These are phyloP conservation scores for Coremacera marginata DNA, from an alignment of 2,888 invertebrate species.

Conservation along the genomic window DNA sequence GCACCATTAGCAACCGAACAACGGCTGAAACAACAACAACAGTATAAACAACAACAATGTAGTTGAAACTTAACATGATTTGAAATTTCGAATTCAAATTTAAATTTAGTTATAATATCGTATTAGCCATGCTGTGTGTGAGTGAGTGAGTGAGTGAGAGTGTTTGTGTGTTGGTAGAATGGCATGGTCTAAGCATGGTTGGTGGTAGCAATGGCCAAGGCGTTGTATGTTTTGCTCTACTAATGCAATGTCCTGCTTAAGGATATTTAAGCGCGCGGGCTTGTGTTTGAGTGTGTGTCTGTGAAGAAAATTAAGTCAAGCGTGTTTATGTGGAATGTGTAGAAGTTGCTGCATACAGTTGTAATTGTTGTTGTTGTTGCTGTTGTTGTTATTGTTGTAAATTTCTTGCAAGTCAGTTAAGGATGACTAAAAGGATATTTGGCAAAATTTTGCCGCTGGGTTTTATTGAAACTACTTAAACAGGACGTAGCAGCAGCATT, in stretches of 20 bases:
- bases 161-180: too few relatives aligned
- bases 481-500: neutral
- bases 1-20: neutral
- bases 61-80: neutral
- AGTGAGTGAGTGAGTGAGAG: too few relatives aligned
- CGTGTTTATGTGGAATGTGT: neutral
- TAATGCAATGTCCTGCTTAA: constrained; percentile 35
- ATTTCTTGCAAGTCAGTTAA: constrained; percentile 25
- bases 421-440: constrained; percentile 22
- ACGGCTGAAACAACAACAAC: neutral
- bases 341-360: neutral
- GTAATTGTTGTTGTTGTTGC: neutral
- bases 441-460: constrained; percentile 17
- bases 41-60: neutral
- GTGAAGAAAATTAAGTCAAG: constrained; percentile 26
- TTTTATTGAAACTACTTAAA: constrained; percentile 28
- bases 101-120: constrained; percentile 9
- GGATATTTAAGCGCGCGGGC: constrained; percentile 10
- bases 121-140: too few relatives aligned
- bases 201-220: neutral
- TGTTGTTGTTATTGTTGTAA: constrained; percentile 15
- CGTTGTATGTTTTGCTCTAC: neutral
- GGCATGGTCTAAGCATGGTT: neutral
- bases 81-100: constrained; percentile 21
- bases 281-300: neutral